Percentiles rank a stretch among this genome's conserved stretches.
phyloP scores from a whole-genome alignment of 2,888 invertebrate species.

The Argyresthia goedartella region DNA sequence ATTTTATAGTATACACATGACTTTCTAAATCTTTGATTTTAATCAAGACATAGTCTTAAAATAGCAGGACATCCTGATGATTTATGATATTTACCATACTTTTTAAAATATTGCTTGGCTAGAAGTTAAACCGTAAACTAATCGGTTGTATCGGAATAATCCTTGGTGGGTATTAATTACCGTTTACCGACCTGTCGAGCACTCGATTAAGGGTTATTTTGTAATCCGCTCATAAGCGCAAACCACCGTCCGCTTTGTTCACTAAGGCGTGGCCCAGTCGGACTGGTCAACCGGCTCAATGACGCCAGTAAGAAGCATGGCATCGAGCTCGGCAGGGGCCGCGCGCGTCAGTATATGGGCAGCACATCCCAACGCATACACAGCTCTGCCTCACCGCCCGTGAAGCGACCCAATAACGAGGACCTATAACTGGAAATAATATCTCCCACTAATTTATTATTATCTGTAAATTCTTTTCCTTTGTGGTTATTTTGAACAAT shows the following conservation, averaged over 20 bases:
- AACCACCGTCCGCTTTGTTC: conserved; percentile 6
- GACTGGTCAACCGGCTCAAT: conserved; percentile 10
- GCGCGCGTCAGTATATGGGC: conserved; percentile 8
- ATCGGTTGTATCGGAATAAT: conserved; percentile 4
- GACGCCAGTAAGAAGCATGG: conserved; percentile 9
- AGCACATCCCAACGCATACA: conserved; percentile 5
- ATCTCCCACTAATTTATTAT: no score
- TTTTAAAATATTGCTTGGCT: conserved; percentile 4
- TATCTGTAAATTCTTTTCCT: no score
- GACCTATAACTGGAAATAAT: background rate
- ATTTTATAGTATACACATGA: conserved; percentile 3
- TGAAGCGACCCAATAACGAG: conserved; percentile 2
- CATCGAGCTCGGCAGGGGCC: conserved; percentile 10
- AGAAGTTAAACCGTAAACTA: no score
- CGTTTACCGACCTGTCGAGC: conserved; percentile 7
- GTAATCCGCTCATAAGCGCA: conserved; percentile 7
- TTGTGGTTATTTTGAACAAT: background rate
- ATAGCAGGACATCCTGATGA: conserved; percentile 9
- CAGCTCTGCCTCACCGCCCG: conserved; percentile 2
- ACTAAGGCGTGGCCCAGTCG: conserved; percentile 16
- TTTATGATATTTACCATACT: conserved; percentile 14
- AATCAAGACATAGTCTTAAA: conserved; percentile 13
- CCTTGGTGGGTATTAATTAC: conserved; percentile 9
- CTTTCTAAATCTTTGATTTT: conserved; percentile 6
- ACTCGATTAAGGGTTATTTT: conserved; percentile 7